Evolutionary conservation across 64 coral and sea anemone species (phyloP), one percentile per base, ranked within the genome.

Genomic region (Acropora tenuis): DNA sequence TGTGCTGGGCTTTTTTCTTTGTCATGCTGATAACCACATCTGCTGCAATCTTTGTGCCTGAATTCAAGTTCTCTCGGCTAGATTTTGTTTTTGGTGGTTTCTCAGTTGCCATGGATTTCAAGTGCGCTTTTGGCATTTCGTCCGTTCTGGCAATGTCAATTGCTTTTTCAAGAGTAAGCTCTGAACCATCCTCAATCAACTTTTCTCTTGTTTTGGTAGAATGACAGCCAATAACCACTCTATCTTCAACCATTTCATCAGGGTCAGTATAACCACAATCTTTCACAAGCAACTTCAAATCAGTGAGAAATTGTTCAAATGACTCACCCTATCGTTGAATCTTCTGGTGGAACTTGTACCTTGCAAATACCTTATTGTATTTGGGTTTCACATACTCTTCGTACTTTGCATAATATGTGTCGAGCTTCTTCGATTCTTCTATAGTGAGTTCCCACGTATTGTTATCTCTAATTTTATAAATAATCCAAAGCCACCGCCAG

Each of bases 281-380:
- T 9, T 53, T 53, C 50, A 53, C 1, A 9, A 53, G 50, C 50
- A 53, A 0, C 50, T 53, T 53, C 9, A 53, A 53, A 6, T 5
- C 50, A 5, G 5, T 53, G 5, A 53, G 5, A 9, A 53, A 53
- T 53, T 53, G 50, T 53, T 53, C 5, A 53, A 74, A 74, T 40
- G 59, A 78, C 78, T 94, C 87, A 41, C 43, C 65, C 8, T 77
- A 87, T 43, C 52, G 73, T 90, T 94, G 88, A 40, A 80, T 69
- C 59, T 58, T 90, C 49, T 42, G 11, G 30, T 84, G 80, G 30
- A 94, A 94, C 47, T 89, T 89, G 40, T 90, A 80, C 50, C 76
- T 66, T 11, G 88, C 59, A 48, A 90, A 80, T 2, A 90, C 52
- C 8, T 8, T 19, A 6, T 74, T 74, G 6, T n/a, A 43, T 40